Evolutionary conservation across 2,113 vertebrate genomes (phyloP).

Genomic region (Onychorhynchus coronatus): DNA sequence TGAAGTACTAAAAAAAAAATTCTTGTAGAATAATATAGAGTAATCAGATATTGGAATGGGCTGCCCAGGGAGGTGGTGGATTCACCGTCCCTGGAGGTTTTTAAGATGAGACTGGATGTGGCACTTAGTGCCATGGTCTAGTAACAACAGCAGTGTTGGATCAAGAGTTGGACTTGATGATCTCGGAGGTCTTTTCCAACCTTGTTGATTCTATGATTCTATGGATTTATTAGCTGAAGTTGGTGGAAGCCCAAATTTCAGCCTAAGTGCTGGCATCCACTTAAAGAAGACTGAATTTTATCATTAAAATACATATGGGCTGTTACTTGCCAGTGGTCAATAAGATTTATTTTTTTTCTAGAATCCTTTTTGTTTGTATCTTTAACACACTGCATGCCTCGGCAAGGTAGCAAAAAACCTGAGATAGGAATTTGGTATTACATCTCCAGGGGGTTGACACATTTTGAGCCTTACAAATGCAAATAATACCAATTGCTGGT

Average conservation of each 20-base stretch:
- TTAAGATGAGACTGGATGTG: too few relatives aligned
- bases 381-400: background rate
- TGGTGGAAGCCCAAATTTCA: background rate
- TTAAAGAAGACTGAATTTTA: background rate
- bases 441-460: background rate
- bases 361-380: background rate
- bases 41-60: too few relatives aligned
- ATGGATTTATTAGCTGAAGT: background rate
- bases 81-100: too few relatives aligned
- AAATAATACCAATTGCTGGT: background rate
- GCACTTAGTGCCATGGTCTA: too few relatives aligned
- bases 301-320: background rate
- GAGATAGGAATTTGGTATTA: background rate
- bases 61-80: too few relatives aligned
- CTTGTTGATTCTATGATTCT: too few relatives aligned
- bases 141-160: too few relatives aligned
- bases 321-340: background rate
- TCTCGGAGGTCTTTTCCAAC: too few relatives aligned
- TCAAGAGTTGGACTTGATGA: too few relatives aligned
- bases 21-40: background rate
- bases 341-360: background rate
- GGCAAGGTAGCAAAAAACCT: background rate
- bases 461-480: background rate
- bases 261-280: background rate
- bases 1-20: fast-evolving